Percentiles rank a stretch among this genome's conserved stretches.
phyloP scores from a whole-genome alignment of 2,113 vertebrate genomes.

The Crotalus helleri region DNA sequence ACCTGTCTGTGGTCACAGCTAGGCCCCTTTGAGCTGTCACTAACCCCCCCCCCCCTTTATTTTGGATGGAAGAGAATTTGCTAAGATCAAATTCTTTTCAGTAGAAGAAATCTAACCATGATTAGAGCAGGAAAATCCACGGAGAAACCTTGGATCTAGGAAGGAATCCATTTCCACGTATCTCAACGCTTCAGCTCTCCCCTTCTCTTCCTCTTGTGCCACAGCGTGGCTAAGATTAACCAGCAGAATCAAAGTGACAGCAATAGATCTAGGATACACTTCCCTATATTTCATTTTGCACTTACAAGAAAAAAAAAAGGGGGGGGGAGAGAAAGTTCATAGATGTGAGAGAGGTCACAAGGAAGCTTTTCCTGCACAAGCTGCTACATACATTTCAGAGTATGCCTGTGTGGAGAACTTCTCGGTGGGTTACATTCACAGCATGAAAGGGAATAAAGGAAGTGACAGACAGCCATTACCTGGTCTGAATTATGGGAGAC shows the following conservation, averaged over 20 bases:
- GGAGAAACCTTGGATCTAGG: rapidly evolving
- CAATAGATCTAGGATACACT: neutral
- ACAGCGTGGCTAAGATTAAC: neutral
- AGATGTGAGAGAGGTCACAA: neutral
- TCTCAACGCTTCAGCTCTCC: neutral
- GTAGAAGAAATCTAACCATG: neutral
- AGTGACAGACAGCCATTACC: neutral
- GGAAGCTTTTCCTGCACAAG: neutral
- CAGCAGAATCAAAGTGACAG: neutral
- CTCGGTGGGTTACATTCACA: neutral
- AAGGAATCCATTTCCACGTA: neutral
- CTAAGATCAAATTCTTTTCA: rapidly evolving
- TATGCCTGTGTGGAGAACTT: neutral
- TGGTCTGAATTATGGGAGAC: slow-evolving; percentile 11
- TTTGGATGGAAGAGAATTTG: neutral
- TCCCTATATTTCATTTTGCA: neutral
- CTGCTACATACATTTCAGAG: neutral
- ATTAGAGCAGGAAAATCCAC: neutral
- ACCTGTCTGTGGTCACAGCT: too few species aligned
- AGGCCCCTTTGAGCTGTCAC: neutral
- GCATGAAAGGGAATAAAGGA: neutral
- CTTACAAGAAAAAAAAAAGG: too few species aligned
- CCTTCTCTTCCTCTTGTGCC: neutral
- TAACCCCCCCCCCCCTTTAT: neutral
- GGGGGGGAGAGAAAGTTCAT: neutral